Evolutionary conservation across 2,797 vertebrate species (phyloP).

Genomic region (Antrozous pallidus): DNA sequence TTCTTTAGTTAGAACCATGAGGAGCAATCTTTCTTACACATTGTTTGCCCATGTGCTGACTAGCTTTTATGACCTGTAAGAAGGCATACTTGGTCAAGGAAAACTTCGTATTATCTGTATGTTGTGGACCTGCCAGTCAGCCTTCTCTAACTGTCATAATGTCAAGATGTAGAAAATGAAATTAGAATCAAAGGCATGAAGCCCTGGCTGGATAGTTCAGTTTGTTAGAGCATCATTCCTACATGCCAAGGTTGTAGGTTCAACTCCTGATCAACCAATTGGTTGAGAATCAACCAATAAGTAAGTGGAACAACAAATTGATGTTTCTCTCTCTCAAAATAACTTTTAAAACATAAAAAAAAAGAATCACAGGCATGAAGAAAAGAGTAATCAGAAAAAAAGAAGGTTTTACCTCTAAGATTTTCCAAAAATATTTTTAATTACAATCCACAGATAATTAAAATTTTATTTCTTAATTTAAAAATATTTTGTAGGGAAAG

Average conservation of each 20-base stretch:
- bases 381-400: neutral
- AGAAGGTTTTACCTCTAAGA: neutral
- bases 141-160: neutral
- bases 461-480: neutral
- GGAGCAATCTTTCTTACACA: neutral
- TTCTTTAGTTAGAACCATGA: no score
- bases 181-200: neutral
- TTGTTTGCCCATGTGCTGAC: neutral
- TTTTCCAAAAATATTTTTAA: constrained; percentile 5
- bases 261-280: no score
- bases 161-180: neutral
- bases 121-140: neutral
- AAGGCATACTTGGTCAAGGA: neutral
- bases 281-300: no score
- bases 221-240: no score
- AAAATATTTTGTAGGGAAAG: constrained; percentile 32
- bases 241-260: no score
- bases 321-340: no score
- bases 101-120: neutral
- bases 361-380: neutral
- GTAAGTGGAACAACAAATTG: no score
- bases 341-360: no score
- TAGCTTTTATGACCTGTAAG: neutral
- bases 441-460: neutral
- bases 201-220: no score